Evolutionary conservation across 2,797 vertebrate genomes (phyloP).

Genomic region (Dromococcyx pavoninus): DNA sequence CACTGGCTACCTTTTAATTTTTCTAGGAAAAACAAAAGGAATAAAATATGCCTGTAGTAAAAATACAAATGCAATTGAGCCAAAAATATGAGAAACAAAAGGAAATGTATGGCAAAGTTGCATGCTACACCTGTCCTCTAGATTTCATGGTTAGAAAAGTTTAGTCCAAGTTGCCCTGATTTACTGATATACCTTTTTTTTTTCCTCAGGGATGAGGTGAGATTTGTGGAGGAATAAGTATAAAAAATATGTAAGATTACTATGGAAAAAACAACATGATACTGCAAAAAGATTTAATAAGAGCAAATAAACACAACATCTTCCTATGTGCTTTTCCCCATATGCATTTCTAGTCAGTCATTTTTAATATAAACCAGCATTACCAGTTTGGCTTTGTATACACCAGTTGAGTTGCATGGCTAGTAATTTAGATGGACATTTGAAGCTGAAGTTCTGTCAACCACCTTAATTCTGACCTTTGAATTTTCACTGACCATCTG

Average conservation of each 20-base stretch:
- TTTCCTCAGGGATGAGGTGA: neutral
- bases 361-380: neutral
- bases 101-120: neutral
- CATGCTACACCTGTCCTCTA: neutral
- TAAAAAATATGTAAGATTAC: neutral
- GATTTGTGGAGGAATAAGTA: neutral
- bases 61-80: neutral
- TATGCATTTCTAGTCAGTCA: neutral
- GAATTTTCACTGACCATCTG: neutral
- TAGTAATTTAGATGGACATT: neutral
- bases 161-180: neutral
- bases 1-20: neutral
- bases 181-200: neutral
- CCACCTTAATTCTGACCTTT: neutral
- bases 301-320: neutral
- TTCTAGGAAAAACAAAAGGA: neutral
- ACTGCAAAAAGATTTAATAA: neutral
- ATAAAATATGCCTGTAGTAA: neutral
- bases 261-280: neutral
- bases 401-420: neutral
- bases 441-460: neutral
- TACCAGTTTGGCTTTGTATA: neutral
- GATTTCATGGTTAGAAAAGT: neutral
- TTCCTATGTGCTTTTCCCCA: neutral
- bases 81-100: neutral